A percentile compares a stretch with the other conserved stretches of the same genome.
Conservation (phyloP, 2,888 invertebrate species). For the Chrysolina haemoptera region DNA sequence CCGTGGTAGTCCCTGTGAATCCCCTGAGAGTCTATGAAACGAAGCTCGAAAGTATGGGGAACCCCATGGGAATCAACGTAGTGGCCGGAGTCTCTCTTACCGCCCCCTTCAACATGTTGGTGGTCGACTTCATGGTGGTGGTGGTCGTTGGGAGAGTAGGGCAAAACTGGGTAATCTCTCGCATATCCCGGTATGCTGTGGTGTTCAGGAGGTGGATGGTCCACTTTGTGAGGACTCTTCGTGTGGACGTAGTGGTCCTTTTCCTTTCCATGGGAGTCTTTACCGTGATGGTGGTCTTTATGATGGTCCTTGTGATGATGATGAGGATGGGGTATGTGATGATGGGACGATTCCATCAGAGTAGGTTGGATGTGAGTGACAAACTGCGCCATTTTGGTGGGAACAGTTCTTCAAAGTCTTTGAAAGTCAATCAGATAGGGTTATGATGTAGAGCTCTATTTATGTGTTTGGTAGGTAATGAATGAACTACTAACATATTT, state of each 20-base stretch:
- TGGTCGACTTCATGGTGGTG: slow-evolving; percentile 32
- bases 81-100: slow-evolving; percentile 61
- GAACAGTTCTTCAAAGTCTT: slow-evolving; percentile 21
- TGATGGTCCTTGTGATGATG: slow-evolving; percentile 71
- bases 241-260: slow-evolving; percentile 38
- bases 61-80: slow-evolving; percentile 67
- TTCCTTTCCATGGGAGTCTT: slow-evolving; percentile 54
- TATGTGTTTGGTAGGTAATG: slow-evolving; percentile 3
- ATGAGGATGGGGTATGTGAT: slow-evolving; percentile 72
- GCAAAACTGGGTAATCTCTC: slow-evolving; percentile 65
- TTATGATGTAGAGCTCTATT: slow-evolving; percentile 27
- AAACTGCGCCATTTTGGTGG: slow-evolving; percentile 72
- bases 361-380: slow-evolving; percentile 76
- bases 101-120: slow-evolving; percentile 25
- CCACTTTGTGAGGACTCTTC: slow-evolving; percentile 42
- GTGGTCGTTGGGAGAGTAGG: slow-evolving; percentile 50
- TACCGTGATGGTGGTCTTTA: slow-evolving; percentile 61
- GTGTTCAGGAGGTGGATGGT: slow-evolving; percentile 31
- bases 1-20: slow-evolving; percentile 65
- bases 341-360: slow-evolving; percentile 74
- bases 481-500: too few species aligned
- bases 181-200: slow-evolving; percentile 38
- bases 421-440: slow-evolving; percentile 9
- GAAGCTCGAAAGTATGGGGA: slow-evolving; percentile 65
- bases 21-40: slow-evolving; percentile 68